Evolutionary conservation across 2,888 invertebrate species (phyloP).

Genomic region (Pecten maximus): DNA sequence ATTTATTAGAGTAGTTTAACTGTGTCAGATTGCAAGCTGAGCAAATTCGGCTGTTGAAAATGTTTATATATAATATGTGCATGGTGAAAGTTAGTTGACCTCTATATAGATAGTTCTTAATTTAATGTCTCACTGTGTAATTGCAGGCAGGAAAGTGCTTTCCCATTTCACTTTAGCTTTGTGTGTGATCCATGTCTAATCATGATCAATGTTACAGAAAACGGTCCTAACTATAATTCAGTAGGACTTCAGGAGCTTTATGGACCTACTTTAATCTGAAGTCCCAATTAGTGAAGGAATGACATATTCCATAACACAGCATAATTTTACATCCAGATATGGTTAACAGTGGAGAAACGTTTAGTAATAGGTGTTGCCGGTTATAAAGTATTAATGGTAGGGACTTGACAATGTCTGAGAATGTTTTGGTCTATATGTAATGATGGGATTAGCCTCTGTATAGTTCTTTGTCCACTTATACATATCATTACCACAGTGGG

Average conservation of each 20-base stretch:
- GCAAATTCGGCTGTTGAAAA: background rate
- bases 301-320: background rate
- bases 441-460: background rate
- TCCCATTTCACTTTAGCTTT: background rate
- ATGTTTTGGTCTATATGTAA: background rate
- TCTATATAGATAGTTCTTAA: background rate
- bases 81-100: background rate
- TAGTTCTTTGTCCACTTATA: background rate
- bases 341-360: background rate
- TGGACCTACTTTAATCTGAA: background rate
- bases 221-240: background rate
- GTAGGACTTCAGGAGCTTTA: background rate
- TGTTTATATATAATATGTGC: background rate
- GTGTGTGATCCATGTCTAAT: background rate
- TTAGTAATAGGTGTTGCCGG: background rate
- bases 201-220: slow-evolving; percentile 7
- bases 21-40: background rate
- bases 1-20: background rate
- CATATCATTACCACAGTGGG: background rate
- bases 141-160: background rate
- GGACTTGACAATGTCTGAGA: background rate
- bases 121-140: background rate
- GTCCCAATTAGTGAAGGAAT: background rate
- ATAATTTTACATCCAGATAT: background rate
- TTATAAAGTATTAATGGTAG: background rate